phyloP scores from a whole-genome alignment of 2,113 vertebrate genomes.

The Suricata suricatta region DNA sequence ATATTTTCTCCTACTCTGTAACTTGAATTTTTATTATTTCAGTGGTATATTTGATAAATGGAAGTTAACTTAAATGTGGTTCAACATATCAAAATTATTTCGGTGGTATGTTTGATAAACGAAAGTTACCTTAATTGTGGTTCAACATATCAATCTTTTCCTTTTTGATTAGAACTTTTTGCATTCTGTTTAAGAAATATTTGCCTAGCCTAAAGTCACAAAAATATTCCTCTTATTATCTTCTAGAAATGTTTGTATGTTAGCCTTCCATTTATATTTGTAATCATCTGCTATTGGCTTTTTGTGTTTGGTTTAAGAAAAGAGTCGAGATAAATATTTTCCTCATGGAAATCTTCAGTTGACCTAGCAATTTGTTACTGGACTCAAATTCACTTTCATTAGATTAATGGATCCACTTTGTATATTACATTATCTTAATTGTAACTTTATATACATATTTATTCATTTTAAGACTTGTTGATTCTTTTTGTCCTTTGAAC shows the following conservation, averaged over 20 bases:
- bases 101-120: background rate
- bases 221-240: conserved; percentile 9
- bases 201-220: background rate
- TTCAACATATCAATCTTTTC: background rate
- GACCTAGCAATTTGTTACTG: background rate
- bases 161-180: background rate
- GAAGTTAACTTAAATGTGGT: background rate
- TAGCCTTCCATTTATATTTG: background rate
- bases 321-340: background rate
- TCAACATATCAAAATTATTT: background rate
- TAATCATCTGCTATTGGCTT: background rate
- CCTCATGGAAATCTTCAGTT: background rate
- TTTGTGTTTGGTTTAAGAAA: background rate
- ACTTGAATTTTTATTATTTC: background rate
- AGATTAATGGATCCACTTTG: background rate
- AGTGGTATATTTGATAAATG: background rate
- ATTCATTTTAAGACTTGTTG: background rate
- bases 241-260: background rate
- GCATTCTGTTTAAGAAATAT: background rate
- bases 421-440: background rate
- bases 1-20: background rate
- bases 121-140: background rate
- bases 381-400: background rate
- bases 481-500: background rate
- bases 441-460: background rate